phyloP scores from a whole-genome alignment of 1,140 invertebrate genomes.

The Stegodyphus mimosarum region DNA sequence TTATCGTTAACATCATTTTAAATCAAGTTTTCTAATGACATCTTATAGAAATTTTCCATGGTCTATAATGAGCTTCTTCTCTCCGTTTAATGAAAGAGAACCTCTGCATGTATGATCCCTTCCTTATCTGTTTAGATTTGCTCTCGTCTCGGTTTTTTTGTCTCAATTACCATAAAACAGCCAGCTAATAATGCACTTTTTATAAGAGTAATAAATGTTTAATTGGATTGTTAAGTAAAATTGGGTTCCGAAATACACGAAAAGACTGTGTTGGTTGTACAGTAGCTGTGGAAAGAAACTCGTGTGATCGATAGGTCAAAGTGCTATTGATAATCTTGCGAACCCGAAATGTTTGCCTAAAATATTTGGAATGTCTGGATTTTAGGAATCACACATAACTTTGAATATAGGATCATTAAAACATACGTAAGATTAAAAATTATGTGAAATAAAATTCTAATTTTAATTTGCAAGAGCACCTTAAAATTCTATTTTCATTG shows the following conservation, averaged over 20 bases:
- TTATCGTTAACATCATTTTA: conserved; percentile 59
- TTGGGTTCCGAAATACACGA: conserved; percentile 9
- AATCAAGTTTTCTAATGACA: conserved; percentile 61
- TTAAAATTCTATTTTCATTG: too few species aligned
- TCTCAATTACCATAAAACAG: conserved; percentile 59
- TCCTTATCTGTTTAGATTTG: conserved; percentile 58
- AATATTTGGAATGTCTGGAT: too few species aligned
- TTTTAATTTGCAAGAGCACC: too few species aligned
- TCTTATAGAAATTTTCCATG: conserved; percentile 47
- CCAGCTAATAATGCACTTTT: conserved; percentile 51
- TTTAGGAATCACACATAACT: too few species aligned
- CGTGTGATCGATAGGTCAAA: neutral
- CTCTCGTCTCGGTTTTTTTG: conserved; percentile 23
- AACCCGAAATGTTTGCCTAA: too few species aligned
- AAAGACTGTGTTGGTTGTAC: neutral
- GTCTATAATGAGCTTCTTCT: conserved; percentile 47
- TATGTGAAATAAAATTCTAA: too few species aligned
- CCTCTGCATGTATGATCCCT: conserved; percentile 24
- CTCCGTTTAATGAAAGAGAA: conserved; percentile 35
- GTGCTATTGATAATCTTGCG: too few species aligned
- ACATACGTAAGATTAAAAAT: too few species aligned
- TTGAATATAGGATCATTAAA: too few species aligned
- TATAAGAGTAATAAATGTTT: conserved; percentile 57
- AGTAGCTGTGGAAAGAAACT: neutral
- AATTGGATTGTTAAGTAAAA: conserved; percentile 60